phyloP scores from a whole-genome alignment of 2,113 vertebrate species.

The Todiramphus saurophagus region DNA sequence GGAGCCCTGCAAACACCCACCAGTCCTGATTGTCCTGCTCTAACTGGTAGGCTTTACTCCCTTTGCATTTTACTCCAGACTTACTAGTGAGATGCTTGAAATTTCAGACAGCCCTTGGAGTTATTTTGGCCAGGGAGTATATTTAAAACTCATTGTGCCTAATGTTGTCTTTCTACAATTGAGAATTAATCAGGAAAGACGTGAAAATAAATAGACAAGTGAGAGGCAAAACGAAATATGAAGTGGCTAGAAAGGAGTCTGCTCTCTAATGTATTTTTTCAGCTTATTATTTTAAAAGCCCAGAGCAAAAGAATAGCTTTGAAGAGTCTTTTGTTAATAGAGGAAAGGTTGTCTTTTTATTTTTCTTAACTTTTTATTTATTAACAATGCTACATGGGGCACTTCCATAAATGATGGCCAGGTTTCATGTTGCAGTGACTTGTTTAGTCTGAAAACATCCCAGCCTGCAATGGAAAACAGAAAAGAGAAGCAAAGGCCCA shows the following conservation, averaged over 20 bases:
- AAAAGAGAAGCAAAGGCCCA: neutral
- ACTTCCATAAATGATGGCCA: slow-evolving; percentile 27
- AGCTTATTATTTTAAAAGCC: slow-evolving; percentile 71
- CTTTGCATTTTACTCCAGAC: neutral
- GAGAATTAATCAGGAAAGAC: slow-evolving; percentile 67
- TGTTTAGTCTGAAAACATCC: slow-evolving; percentile 67
- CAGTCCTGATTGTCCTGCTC: neutral
- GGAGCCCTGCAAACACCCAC: neutral
- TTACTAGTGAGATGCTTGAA: neutral
- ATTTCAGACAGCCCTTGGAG: slow-evolving; percentile 58
- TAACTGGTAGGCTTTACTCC: neutral
- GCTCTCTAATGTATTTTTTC: slow-evolving; percentile 64
- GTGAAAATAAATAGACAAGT: slow-evolving; percentile 68
- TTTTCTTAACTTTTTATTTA: slow-evolving; percentile 65
- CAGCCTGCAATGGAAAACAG: slow-evolving; percentile 12
- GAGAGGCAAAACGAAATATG: slow-evolving; percentile 69
- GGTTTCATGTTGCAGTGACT: slow-evolving; percentile 15
- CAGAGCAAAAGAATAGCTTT: slow-evolving; percentile 63
- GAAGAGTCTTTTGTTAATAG: slow-evolving; percentile 61
- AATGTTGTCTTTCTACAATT: slow-evolving; percentile 59
- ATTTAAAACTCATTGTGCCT: slow-evolving; percentile 67
- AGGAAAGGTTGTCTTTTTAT: slow-evolving; percentile 24
- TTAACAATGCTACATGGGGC: slow-evolving; percentile 16
- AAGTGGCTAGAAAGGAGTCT: slow-evolving; percentile 59
- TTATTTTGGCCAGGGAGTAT: slow-evolving; percentile 63